phyloP scores from a whole-genome alignment of 2,797 vertebrate genomes.

The Delichon dasypus region DNA sequence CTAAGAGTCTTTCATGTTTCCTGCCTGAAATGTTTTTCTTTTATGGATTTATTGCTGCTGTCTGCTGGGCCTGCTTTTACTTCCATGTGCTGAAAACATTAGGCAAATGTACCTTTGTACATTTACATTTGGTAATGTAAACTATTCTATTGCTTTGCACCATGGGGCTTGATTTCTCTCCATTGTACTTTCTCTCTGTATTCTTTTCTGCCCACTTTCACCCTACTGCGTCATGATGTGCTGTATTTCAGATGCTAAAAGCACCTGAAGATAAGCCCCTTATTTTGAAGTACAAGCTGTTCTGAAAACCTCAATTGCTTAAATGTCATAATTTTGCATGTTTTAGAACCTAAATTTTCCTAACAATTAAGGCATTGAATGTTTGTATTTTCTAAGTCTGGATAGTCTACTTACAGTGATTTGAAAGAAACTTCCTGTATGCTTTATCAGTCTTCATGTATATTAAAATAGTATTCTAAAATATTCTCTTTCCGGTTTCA shows the following conservation, averaged over 20 bases:
- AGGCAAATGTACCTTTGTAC: not conserved
- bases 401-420: not conserved
- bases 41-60: slow-evolving; percentile 19
- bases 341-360: not conserved
- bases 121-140: slow-evolving; percentile 36
- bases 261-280: not conserved
- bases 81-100: slow-evolving; percentile 17
- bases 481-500: not conserved
- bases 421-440: not conserved
- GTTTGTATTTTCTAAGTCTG: not conserved
- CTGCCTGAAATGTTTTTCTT: not conserved
- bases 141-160: slow-evolving; percentile 3
- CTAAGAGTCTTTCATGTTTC: slow-evolving; percentile 5
- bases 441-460: not conserved
- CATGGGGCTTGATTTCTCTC: not conserved
- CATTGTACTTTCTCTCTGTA: not conserved
- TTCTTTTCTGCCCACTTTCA: slow-evolving; percentile 21
- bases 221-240: slow-evolving; percentile 40
- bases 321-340: not conserved
- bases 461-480: not conserved
- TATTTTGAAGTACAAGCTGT: slow-evolving; percentile 14
- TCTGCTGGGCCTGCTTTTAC: not conserved
- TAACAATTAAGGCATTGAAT: not conserved
- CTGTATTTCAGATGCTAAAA: slow-evolving; percentile 33
- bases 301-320: slow-evolving; percentile 7